phyloP scores from a whole-genome alignment of 2,113 vertebrate species.

The Podilymbus podiceps region DNA sequence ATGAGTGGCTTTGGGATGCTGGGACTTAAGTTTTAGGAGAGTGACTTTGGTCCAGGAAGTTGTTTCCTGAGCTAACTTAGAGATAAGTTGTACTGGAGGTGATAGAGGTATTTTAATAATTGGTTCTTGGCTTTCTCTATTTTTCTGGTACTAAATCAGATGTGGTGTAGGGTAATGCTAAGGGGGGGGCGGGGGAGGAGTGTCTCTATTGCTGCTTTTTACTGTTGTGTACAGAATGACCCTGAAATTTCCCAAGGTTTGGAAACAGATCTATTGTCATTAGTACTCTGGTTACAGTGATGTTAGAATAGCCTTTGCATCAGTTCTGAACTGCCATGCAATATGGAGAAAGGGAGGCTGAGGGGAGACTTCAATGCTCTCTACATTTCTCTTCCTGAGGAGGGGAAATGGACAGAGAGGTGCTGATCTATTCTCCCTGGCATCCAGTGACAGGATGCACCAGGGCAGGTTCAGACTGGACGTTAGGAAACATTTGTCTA shows the following conservation, averaged over 20 bases:
- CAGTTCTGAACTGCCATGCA: background rate
- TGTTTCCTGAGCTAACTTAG: background rate
- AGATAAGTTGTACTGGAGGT: background rate
- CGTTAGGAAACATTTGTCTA: background rate
- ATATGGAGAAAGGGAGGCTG: background rate
- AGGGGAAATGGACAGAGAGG: background rate
- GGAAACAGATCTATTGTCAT: background rate
- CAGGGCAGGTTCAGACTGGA: background rate
- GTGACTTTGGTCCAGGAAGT: background rate
- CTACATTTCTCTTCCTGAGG: background rate
- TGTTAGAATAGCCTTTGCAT: background rate
- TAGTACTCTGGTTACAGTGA: background rate
- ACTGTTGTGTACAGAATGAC: background rate
- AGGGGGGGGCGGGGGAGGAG: rapidly evolving
- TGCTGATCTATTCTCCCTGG: background rate
- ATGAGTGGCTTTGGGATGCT: background rate
- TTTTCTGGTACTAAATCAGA: background rate
- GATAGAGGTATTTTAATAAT: background rate
- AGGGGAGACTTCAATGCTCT: background rate
- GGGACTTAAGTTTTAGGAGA: background rate
- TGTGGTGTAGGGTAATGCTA: background rate
- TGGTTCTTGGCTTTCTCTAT: background rate
- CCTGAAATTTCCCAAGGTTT: background rate
- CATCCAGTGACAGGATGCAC: background rate
- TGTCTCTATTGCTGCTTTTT: background rate